Base-by-base conservation (phyloP, 2,113 vertebrate species). In the Scolopax mira region DNA sequence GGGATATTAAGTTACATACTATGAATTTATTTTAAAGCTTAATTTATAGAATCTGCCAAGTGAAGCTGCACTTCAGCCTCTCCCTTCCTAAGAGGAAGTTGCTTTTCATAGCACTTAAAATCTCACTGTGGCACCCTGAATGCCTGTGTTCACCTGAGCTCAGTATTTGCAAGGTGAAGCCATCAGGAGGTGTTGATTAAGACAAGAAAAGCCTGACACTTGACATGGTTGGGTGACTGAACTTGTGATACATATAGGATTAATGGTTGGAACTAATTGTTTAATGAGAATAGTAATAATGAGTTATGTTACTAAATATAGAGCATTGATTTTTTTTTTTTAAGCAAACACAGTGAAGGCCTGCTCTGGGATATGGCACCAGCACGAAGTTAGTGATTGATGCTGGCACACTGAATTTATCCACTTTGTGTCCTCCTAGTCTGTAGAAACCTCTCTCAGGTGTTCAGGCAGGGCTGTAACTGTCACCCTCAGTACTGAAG, bases 311-410 rank as follows among this genome's bases (percentile, higher is more conserved):
- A 3, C 71, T 86, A 80, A 91, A 85, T 64, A 54, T 15, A 83
- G 85, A 66, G 27, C n/a, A 51, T 60, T 90, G 92, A 60, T 93
- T 94, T n/a, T n/a, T n/a, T n/a, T n/a, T n/a, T n/a, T 81, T 88
- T 69, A 58, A 79, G 71, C 42, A 72, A 74, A 24, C 28, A 8
- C 6, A 27, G 39, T 10, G 22, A 25, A 70, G 54, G 14, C n/a
- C 62, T 72, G 1, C 46, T 74, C 48, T 82, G 74, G 37, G 73
- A 21, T 77, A 8, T 35, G 35, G 31, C 62, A 49, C 35, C 66
- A 66, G 37, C 23, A 2, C 10, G 7, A 22, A 23, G 42, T 60
- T 6, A 49, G 66, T 2, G 2, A 62, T 12, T 55, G 85, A 39
- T 79, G 37, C 25, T 46, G 42, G 54, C 44, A 19, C 31, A 13